Base-by-base conservation (phyloP, 2,113 vertebrate species). In the Connochaetes taurinus region DNA sequence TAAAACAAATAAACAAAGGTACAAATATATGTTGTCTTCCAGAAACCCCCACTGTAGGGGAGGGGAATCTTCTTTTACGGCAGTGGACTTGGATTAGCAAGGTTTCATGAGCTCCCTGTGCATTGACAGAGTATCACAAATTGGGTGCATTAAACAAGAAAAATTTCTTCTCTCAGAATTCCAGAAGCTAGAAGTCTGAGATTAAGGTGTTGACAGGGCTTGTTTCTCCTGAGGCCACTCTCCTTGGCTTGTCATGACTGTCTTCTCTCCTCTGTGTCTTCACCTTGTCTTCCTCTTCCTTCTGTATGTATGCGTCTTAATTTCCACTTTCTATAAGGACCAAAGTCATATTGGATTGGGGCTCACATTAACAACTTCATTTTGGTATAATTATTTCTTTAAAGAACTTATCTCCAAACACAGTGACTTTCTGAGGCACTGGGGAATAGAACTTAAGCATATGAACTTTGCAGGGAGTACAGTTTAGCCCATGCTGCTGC, bases 31-130 rank as follows among this genome's bases (percentile, higher is more conserved):
- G 1, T 12, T 78, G 13, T 33, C 47, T 67, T 21, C 33, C 64
- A 40, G 80, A 43, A 81, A n/a, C 6, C 1, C 9, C 45, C 76
- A 31, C 23, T 29, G 40, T 16, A 78, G 21, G n/a, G 17, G 19
- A 78, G 21, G n/a, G 17, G 19, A 27, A 52, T 13, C 17, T 67
- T 19, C 10, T 16, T n/a, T 6, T n/a, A 27, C 0, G 4, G 19
- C 16, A 47, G 31, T 21, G 1, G 11, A 13, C 23, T 45, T 50
- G 9, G 3, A 10, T 74, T 74, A 27, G 7, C 31, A 47, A 27
- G 47, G 5, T 36, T 45, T 57, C 25, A 4, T 47, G 50, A 2
- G 5, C 7, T 36, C 14, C 36, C 58, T 55, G 7, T 15, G 23
- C 11, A 31, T 7, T 57, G 36, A 71, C n/a, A 13, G 52, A 84